Percentiles rank a stretch among this genome's conserved stretches.
Conservation (phyloP, 1,140 invertebrate genomes). For the Yoshiicerus persimilis region DNA sequence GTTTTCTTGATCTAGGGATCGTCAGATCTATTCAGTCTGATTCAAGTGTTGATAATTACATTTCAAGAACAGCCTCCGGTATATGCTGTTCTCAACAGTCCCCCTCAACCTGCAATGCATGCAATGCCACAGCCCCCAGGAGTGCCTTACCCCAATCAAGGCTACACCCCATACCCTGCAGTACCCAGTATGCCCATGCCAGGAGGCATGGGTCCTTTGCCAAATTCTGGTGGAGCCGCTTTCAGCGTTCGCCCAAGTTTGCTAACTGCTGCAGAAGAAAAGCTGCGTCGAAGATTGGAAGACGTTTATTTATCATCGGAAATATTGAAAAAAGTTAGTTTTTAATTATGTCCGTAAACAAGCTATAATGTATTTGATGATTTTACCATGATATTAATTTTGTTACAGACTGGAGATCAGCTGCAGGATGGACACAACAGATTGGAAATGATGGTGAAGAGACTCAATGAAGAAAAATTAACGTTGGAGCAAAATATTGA, state of each 20-base stretch:
- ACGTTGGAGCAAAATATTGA: slow-evolving; percentile 83
- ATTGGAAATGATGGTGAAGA: slow-evolving; percentile 36
- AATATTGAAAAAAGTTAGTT: slow-evolving; percentile 42
- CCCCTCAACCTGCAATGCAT: slow-evolving; percentile 43
- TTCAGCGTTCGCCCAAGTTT: slow-evolving; percentile 79
- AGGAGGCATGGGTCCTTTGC: slow-evolving; percentile 47
- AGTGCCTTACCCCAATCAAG: slow-evolving; percentile 64
- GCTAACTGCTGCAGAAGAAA: slow-evolving; percentile 92
- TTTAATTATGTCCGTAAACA: background rate
- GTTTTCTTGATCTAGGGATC: slow-evolving; percentile 64
- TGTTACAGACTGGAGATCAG: slow-evolving; percentile 43
- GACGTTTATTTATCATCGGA: slow-evolving; percentile 61
- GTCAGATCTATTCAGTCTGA: slow-evolving; percentile 81
- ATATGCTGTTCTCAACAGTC: slow-evolving; percentile 64
- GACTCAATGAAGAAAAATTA: slow-evolving; percentile 54
- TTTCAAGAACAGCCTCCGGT: slow-evolving; percentile 96
- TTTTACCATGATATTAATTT: background rate
- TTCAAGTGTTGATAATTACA: slow-evolving; percentile 87
- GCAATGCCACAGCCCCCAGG: slow-evolving; percentile 43
- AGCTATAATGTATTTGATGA: background rate
- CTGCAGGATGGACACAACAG: slow-evolving; percentile 32
- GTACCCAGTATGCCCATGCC: slow-evolving; percentile 67
- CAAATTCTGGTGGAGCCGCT: slow-evolving; percentile 2
- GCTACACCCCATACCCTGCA: slow-evolving; percentile 46
- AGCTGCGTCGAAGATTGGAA: slow-evolving; percentile 78